Evolutionary conservation across 2,888 invertebrate genomes (phyloP).

Genomic region (Branchellion lobata): DNA sequence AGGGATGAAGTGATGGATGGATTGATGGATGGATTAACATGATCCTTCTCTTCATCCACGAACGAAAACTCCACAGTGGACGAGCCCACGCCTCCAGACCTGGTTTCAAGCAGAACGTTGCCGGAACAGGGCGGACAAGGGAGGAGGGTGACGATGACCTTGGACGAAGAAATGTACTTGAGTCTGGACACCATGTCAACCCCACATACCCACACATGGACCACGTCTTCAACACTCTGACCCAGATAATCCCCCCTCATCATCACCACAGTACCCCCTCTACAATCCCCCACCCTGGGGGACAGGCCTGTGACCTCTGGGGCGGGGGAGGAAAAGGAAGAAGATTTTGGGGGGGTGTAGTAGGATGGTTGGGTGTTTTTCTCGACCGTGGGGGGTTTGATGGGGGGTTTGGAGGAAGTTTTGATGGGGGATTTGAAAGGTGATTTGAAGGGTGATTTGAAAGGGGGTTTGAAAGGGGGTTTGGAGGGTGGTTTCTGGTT

Average conservation of each 20-base stretch:
- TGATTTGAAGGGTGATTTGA: too few species aligned
- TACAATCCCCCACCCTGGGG: conserved; percentile 55
- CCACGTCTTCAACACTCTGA: conserved; percentile 56
- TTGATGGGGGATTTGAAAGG: too few species aligned
- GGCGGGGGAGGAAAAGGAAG: not conserved
- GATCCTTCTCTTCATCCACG: too few species aligned
- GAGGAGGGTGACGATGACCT: conserved; percentile 56
- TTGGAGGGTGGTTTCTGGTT: not conserved
- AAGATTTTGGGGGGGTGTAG: not conserved
- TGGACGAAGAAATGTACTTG: conserved; percentile 57
- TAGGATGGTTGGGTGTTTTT: not conserved
- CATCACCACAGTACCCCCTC: conserved; percentile 57
- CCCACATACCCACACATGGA: conserved; percentile 57
- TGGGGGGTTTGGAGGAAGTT: not conserved
- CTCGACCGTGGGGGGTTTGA: not conserved
- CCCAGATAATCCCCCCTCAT: conserved; percentile 59
- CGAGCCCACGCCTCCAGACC: conserved; percentile 57
- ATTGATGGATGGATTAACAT: too few species aligned
- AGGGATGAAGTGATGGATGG: too few species aligned
- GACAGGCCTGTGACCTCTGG: conserved; percentile 57
- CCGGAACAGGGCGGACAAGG: conserved; percentile 57
- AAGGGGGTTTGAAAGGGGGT: too few species aligned
- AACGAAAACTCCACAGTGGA: conserved; percentile 46
- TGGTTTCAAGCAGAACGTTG: conserved; percentile 57
- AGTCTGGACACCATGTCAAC: conserved; percentile 57